Evolutionary conservation across 2,888 invertebrate species (phyloP).

Genomic region (Acleris laterana): DNA sequence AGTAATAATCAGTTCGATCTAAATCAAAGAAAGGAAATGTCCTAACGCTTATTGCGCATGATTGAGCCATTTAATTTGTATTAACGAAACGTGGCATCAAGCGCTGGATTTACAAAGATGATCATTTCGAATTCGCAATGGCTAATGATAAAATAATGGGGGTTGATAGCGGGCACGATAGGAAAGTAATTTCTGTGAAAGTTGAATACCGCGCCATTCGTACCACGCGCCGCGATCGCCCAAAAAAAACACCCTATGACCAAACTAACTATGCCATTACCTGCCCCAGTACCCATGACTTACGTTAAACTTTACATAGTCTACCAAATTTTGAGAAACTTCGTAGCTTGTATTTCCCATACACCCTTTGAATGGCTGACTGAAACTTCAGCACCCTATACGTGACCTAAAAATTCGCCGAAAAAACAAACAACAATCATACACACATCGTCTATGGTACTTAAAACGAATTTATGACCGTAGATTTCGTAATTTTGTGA

Average conservation of each 20-base stretch:
- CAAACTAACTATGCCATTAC: constrained; percentile 66
- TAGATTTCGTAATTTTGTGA: constrained; percentile 57
- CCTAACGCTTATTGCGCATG: not conserved
- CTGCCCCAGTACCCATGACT: constrained; percentile 49
- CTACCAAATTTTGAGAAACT: constrained; percentile 50
- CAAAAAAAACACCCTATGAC: constrained; percentile 76
- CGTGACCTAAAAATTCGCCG: constrained; percentile 55
- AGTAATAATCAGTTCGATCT: too few relatives aligned
- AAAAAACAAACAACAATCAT: constrained; percentile 56
- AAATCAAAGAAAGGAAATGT: too few relatives aligned
- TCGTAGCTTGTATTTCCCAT: constrained; percentile 9
- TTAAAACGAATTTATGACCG: constrained; percentile 66
- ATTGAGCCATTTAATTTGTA: constrained; percentile 39
- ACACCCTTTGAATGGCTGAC: not conserved
- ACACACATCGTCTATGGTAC: constrained; percentile 62
- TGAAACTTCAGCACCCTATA: constrained; percentile 41
- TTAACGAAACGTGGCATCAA: constrained; percentile 52
- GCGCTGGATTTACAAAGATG: constrained; percentile 60
- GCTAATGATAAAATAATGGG: constrained; percentile 82
- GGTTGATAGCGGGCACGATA: constrained; percentile 79
- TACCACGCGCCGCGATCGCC: constrained; percentile 72
- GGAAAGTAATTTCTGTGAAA: constrained; percentile 82
- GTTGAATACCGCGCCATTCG: constrained; percentile 69
- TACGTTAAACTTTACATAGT: constrained; percentile 59
- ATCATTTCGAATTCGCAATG: constrained; percentile 68